Conservation (phyloP, 2,888 invertebrate species). For the Luperina testacea region DNA sequence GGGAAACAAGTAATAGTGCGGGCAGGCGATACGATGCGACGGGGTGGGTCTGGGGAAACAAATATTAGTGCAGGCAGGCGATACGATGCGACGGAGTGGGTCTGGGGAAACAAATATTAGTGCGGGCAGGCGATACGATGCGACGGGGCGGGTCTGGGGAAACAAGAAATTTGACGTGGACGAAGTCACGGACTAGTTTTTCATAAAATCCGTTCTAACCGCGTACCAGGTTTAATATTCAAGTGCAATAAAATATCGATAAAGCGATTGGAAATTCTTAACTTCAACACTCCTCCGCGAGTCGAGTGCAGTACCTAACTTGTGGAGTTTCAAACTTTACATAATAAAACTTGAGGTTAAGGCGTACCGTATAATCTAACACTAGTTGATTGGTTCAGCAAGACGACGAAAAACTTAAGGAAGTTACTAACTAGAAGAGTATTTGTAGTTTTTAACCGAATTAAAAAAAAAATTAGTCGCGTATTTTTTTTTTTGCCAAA, state of each 20-base stretch:
- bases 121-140: no score
- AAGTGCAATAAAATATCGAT: constrained; percentile 69
- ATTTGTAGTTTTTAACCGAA: background rate
- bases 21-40: no score
- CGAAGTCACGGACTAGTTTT: background rate
- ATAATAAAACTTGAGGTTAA: constrained; percentile 66
- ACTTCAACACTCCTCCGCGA: constrained; percentile 66
- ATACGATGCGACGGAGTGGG: no score
- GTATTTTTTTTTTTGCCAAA: no score
- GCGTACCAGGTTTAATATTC: constrained; percentile 53
- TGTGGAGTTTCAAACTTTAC: constrained; percentile 62
- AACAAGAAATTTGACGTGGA: no score
- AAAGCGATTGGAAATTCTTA: constrained; percentile 70
- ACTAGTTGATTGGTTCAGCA: constrained; percentile 51
- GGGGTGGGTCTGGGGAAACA: no score
- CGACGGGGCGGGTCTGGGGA: no score
- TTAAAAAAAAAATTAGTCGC: no score
- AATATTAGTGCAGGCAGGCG: no score
- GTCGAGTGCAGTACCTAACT: constrained; percentile 59
- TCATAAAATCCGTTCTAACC: constrained; percentile 41
- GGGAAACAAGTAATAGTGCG: no score
- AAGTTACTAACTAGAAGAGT: constrained; percentile 30
- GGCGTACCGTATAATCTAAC: constrained; percentile 45
- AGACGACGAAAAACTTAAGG: constrained; percentile 40
- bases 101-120: no score